Evolutionary conservation across 2,113 vertebrate species (phyloP).

Genomic region (Dipodomys ordii): DNA sequence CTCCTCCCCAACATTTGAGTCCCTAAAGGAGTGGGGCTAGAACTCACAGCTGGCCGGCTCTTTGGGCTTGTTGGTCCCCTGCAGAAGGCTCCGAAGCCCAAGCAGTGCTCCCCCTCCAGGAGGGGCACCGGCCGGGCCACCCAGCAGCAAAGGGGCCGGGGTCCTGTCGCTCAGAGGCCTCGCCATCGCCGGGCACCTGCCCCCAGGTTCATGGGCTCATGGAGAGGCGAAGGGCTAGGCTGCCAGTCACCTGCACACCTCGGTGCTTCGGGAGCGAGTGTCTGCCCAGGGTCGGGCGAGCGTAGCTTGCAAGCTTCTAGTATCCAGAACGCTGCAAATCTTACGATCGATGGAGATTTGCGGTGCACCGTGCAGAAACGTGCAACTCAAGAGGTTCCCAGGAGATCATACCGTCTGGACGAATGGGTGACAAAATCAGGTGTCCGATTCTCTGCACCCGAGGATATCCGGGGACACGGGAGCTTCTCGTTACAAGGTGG

Average conservation of each 20-base stretch:
- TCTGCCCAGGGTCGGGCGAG: slow-evolving; percentile 58
- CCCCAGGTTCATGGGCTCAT: slow-evolving; percentile 79
- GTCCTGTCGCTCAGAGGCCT: slow-evolving; percentile 81
- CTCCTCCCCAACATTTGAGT: not conserved
- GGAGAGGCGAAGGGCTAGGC: slow-evolving; percentile 63
- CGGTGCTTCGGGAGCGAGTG: slow-evolving; percentile 43
- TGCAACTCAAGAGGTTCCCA: slow-evolving; percentile 71
- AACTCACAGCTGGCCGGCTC: slow-evolving; percentile 82
- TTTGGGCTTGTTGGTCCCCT: slow-evolving; percentile 81
- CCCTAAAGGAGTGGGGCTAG: slow-evolving; percentile 32
- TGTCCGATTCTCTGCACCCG: slow-evolving; percentile 50
- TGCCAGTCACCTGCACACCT: slow-evolving; percentile 59
- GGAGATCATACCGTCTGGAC: slow-evolving; percentile 62
- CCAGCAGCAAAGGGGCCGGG: slow-evolving; percentile 77
- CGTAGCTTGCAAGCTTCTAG: slow-evolving; percentile 67
- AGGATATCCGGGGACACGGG: slow-evolving; percentile 48
- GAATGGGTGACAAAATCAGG: slow-evolving; percentile 54
- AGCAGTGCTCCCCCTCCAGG: slow-evolving; percentile 77
- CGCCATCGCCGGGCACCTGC: slow-evolving; percentile 79
- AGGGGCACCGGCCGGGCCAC: slow-evolving; percentile 69
- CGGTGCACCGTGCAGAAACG: slow-evolving; percentile 65
- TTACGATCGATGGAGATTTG: slow-evolving; percentile 62
- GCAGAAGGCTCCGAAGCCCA: slow-evolving; percentile 80
- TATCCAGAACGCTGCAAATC: slow-evolving; percentile 68
- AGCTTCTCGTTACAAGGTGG: slow-evolving; percentile 66